Conservation (phyloP, 1,140 invertebrate genomes). For the Notospermus geniculatus region DNA sequence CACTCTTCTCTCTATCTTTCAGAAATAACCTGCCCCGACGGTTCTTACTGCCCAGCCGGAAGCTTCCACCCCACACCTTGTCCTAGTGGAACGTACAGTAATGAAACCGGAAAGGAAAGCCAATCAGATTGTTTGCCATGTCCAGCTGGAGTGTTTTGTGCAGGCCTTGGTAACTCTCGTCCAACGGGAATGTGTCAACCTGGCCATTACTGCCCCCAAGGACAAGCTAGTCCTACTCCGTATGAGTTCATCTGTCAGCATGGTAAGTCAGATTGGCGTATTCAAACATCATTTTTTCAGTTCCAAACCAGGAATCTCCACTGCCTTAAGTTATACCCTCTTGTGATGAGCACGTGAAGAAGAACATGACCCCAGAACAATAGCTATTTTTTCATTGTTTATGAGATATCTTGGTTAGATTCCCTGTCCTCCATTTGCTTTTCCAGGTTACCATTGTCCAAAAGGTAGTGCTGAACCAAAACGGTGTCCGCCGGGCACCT, state of each 20-base stretch:
- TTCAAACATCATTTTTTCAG: no score
- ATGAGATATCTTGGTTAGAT: no score
- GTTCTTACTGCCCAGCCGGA: slow-evolving; percentile 40
- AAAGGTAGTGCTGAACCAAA: slow-evolving; percentile 30
- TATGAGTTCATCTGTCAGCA: slow-evolving; percentile 38
- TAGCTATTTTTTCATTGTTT: no score
- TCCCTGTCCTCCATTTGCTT: no score
- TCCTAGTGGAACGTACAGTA: slow-evolving; percentile 37
- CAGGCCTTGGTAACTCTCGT: slow-evolving; percentile 33
- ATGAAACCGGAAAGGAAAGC: slow-evolving; percentile 42
- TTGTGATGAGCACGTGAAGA: no score
- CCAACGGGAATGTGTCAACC: slow-evolving; percentile 39
- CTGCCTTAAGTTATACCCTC: no score
- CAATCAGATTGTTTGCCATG: slow-evolving; percentile 39
- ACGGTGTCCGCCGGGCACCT: slow-evolving; percentile 38
- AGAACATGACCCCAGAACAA: no score
- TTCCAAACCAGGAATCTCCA: no score
- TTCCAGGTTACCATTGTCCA: slow-evolving; percentile 42
- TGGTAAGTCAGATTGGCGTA: no score
- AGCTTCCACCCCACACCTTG: slow-evolving; percentile 37
- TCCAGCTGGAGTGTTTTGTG: slow-evolving; percentile 41
- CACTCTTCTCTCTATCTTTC: no score
- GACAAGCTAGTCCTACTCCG: slow-evolving; percentile 34
- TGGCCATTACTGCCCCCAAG: slow-evolving; percentile 49
- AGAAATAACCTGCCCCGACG: slow-evolving; percentile 47